Base-by-base conservation (phyloP, 2,113 vertebrate species). In the Pseudopodoces humilis region DNA sequence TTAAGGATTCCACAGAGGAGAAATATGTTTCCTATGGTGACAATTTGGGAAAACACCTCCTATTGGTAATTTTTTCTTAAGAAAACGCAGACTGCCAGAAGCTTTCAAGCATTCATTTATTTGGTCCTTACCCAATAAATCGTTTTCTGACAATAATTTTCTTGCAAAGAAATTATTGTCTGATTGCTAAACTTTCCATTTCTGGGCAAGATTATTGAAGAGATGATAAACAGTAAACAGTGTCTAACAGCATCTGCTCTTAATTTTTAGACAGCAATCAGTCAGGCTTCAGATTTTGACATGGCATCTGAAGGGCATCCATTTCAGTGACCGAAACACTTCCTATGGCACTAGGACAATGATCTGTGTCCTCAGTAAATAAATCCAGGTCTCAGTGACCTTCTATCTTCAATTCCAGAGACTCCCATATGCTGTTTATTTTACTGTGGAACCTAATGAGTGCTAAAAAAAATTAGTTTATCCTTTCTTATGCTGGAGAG, bases 121-220 rank as follows among this genome's bases (percentile, higher is more conserved):
- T 72, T 75, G 46, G 63, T 76, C 67, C 33, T 94, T 87, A 83
- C 37, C 65, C 77, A 69, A 79, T 79, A 94, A 94, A 91, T 95
- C 58, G 70, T 85, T 39, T 85, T 68, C 67, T 87, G 81, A 90
- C 63, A 79, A 67, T 87, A 89, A 90, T 95, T 95, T 95, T 95
- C 67, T 85, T 88, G 49, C 11, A 21, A 95, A 94, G n/a, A 53
- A 79, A 65, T 44, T 79, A 92, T 89, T 91, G 78, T 82, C 53
- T 92, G 74, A 92, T 79, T 88, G 75, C 63, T 95, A 89, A 95
- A 86, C 37, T 31, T 95, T 53, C 28, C n/a, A 53, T 84, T 96
- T 92, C 78, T 88, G 55, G 50, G 59, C 43, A 90, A 91, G 75
- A 87, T 91, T 79, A 67, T 50, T 79, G 74, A 92, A 82, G 82